These are phyloP conservation scores for Nineta flava DNA, from an alignment of 2,888 invertebrate genomes.

Conservation along the genomic window DNA sequence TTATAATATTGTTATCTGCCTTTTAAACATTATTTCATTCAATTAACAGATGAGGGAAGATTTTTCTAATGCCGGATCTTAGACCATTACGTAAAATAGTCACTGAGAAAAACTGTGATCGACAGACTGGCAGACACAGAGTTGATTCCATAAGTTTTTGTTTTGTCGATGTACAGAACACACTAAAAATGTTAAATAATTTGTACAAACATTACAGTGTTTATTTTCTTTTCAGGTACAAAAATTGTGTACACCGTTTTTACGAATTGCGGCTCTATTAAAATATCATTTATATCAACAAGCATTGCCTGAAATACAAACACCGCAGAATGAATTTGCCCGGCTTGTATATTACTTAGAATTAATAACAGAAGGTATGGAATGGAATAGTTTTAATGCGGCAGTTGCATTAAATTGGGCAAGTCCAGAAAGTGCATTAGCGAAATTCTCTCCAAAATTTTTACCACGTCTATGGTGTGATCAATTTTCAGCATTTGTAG, in stretches of 20 bases:
- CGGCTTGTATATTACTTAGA: constrained; percentile 64
- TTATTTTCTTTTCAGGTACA: constrained; percentile 38
- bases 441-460: too few relatives aligned
- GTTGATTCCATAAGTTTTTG: too few relatives aligned
- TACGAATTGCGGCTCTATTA: constrained; percentile 68
- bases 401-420: constrained; percentile 46
- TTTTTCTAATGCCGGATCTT: too few relatives aligned
- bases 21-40: too few relatives aligned
- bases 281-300: constrained; percentile 58
- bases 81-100: too few relatives aligned
- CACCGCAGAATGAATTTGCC: constrained; percentile 56
- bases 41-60: too few relatives aligned
- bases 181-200: too few relatives aligned
- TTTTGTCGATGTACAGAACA: too few relatives aligned
- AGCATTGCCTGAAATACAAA: constrained; percentile 49
- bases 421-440: constrained; percentile 25
- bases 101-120: too few relatives aligned
- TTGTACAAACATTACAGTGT: not conserved
- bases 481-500: constrained; percentile 41
- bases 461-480: constrained; percentile 51
- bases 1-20: too few relatives aligned
- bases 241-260: constrained; percentile 64
- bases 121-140: too few relatives aligned
- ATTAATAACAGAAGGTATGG: constrained; percentile 49
- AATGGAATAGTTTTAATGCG: constrained; percentile 48